These are phyloP conservation scores for Stenotaenia linearis DNA, from an alignment of 2,888 invertebrate genomes.

Conservation along the genomic window DNA sequence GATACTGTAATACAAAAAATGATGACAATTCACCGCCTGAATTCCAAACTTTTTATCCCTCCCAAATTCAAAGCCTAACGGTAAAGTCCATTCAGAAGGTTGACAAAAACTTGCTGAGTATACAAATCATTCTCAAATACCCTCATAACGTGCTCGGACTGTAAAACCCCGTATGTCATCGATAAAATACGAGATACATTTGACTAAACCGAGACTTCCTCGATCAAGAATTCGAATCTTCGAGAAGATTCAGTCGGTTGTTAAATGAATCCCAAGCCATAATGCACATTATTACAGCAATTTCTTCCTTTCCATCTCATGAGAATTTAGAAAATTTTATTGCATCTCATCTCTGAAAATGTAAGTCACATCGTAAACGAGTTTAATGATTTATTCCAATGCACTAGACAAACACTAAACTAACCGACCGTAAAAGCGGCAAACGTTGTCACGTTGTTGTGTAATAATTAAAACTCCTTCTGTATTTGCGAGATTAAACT, in stretches of 20 bases:
- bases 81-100: background rate
- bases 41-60: background rate
- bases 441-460: too few species aligned
- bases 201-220: background rate
- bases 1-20: background rate
- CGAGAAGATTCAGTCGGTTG: background rate
- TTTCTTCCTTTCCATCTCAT: too few species aligned
- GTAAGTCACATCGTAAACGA: too few species aligned
- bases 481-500: too few species aligned
- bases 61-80: background rate
- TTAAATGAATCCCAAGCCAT: background rate
- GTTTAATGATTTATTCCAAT: too few species aligned
- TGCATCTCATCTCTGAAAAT: too few species aligned
- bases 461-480: too few species aligned
- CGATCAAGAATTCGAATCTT: too few species aligned
- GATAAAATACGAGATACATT: background rate
- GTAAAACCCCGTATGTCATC: background rate
- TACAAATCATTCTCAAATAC: background rate
- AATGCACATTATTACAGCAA: too few species aligned
- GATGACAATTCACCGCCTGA: background rate
- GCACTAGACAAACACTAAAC: too few species aligned
- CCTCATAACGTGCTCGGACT: background rate
- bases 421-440: too few species aligned
- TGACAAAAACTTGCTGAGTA: slow-evolving; percentile 4
- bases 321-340: too few species aligned